Base-by-base conservation (phyloP, 1,140 invertebrate genomes). In the Euwallacea fornicatus region DNA sequence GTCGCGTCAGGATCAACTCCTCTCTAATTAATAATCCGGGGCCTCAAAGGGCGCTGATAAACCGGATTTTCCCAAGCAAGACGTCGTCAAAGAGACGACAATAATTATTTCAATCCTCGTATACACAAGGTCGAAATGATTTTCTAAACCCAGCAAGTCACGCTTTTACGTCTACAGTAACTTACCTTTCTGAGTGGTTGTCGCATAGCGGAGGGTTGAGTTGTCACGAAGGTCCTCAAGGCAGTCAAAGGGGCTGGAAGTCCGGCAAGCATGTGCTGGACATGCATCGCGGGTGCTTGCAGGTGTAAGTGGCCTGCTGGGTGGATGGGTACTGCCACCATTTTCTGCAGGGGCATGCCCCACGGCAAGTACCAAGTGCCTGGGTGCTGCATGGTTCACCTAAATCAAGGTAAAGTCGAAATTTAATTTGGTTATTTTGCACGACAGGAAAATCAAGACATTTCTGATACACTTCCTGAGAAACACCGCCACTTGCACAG, bases 261-360 rank as follows among this genome's bases (percentile, higher is more conserved):
- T 8, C 81, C 78, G 10, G 80, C 75, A 58, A 82, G 64, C 76
- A 80, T 79, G 6, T 78, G 77, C 59, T 81, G 77, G 72, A 80
- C 74, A 68, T 81, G 79, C 42, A 80, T 70, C n/a, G 78, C 76
- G 66, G 79, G 78, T 15, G 77, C 66, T 59, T 78, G 77, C 63
- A 80, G 64, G 53, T 80, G 81, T 66, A 79, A 71, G 44, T 76
- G 78, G 6, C 76, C 77, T n/a, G 76, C 77, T 21, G 80, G 77
- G 76, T 78, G 75, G 15, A 83, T 77, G 15, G 83, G 83, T 59
- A 85, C 79, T 4, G 83, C 82, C 54, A 85, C 80, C 83, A 85
- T 83, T 76, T 85, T 85, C 75, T 84, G 84, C 72, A 85, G 72
- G 66, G 84, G 83, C 66, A 85, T 81, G 11, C 84, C 84, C 84